A percentile compares a stretch with the other conserved stretches of the same genome.
phyloP scores from a whole-genome alignment of 2,797 vertebrate species.

The Chromis chromis region DNA sequence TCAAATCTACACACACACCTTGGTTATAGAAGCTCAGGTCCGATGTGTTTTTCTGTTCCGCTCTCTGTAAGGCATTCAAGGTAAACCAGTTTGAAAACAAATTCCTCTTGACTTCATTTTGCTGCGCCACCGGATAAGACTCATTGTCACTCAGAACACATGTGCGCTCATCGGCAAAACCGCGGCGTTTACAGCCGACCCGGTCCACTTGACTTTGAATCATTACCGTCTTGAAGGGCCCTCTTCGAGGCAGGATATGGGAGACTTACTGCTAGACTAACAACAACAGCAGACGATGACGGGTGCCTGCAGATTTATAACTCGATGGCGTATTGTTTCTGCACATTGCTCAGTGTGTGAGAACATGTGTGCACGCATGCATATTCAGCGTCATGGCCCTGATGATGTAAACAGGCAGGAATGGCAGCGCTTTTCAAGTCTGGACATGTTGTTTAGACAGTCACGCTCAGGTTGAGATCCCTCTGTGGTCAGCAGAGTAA shows the following conservation, averaged over 20 bases:
- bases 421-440: constrained; percentile 59
- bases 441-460: constrained; percentile 65
- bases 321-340: constrained; percentile 8
- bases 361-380: constrained; percentile 17
- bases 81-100: constrained; percentile 7
- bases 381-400: constrained; percentile 19
- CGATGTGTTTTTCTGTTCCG: constrained; percentile 10
- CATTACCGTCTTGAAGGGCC: constrained; percentile 53
- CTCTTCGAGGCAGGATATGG: constrained; percentile 64
- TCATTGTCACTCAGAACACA: constrained; percentile 43
- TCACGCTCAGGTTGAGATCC: constrained; percentile 62
- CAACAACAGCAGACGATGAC: constrained; percentile 68
- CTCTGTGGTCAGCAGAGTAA: constrained; percentile 43
- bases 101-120: constrained; percentile 21
- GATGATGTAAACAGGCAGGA: constrained; percentile 70
- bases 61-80: background rate
- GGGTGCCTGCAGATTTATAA: constrained; percentile 64
- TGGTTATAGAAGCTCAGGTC: background rate
- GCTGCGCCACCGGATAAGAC: background rate
- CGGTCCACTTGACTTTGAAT: constrained; percentile 64
- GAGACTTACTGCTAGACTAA: constrained; percentile 70
- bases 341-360: constrained; percentile 38
- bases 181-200: constrained; percentile 13
- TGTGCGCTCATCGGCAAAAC: constrained; percentile 28
- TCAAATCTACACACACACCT: constrained; percentile 32